These are phyloP conservation scores for Eulemur coronatus DNA, from an alignment of 2,797 vertebrate species.

Conservation along the genomic window DNA sequence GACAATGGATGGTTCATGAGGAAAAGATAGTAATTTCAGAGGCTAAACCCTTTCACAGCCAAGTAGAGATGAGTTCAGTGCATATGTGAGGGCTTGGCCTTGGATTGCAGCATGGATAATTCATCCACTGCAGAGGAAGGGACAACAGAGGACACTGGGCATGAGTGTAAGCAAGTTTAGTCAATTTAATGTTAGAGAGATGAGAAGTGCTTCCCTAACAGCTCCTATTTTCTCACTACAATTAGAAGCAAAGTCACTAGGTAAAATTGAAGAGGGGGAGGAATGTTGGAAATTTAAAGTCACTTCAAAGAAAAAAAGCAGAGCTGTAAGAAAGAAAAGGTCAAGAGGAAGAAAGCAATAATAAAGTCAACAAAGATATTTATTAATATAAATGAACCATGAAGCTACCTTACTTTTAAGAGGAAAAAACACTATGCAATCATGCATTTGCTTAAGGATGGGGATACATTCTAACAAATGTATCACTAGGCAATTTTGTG, in stretches of 20 bases:
- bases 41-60: background rate
- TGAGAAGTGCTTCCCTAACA: background rate
- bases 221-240: background rate
- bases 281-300: conserved; percentile 2
- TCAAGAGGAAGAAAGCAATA: background rate
- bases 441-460: background rate
- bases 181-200: background rate
- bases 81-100: background rate
- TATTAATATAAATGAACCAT: background rate
- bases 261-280: background rate
- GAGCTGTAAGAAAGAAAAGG: background rate
- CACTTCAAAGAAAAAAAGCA: background rate
- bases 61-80: background rate
- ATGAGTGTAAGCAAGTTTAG: background rate
- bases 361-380: background rate
- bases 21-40: background rate
- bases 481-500: no score
- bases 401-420: background rate
- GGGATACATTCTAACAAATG: background rate
- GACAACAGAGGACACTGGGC: background rate
- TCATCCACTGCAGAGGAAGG: background rate
- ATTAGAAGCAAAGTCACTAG: background rate
- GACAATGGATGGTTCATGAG: background rate
- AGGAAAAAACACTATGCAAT: background rate
- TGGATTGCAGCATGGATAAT: no score